Conservation (phyloP, 2,888 invertebrate species). For the Boloria selene region DNA sequence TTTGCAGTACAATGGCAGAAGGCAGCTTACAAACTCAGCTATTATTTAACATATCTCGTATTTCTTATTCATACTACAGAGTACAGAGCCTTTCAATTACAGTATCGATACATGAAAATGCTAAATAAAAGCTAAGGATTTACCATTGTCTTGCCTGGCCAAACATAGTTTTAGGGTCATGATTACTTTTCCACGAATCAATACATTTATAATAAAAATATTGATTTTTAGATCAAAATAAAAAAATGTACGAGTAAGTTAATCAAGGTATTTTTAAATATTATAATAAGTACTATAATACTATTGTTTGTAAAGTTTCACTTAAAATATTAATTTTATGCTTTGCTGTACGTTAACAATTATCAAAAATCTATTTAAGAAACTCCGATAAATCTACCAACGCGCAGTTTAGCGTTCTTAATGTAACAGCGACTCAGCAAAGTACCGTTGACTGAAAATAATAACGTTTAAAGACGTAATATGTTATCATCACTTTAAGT, state of each 20-base stretch:
- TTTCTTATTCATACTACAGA: not conserved
- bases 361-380: constrained; percentile 1
- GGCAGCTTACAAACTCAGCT: constrained; percentile 30
- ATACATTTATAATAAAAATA: no score
- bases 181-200: no score
- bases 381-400: constrained; percentile 4
- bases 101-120: no score
- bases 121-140: no score
- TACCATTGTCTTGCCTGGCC: no score
- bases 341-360: not conserved
- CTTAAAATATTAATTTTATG: not conserved
- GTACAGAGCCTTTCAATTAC: no score
- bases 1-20: constrained; percentile 67
- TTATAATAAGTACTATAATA: not conserved
- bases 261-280: no score
- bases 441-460: constrained; percentile 9
- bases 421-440: constrained; percentile 10
- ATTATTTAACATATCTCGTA: constrained; percentile 2
- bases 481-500: constrained; percentile 1
- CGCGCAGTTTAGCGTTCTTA: constrained; percentile 1
- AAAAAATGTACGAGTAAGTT: no score
- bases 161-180: no score
- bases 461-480: constrained; percentile 10
- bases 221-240: no score
- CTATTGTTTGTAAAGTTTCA: not conserved